Conservation (phyloP, 2,113 vertebrate species). For the Sphaerodactylus townsendi region DNA sequence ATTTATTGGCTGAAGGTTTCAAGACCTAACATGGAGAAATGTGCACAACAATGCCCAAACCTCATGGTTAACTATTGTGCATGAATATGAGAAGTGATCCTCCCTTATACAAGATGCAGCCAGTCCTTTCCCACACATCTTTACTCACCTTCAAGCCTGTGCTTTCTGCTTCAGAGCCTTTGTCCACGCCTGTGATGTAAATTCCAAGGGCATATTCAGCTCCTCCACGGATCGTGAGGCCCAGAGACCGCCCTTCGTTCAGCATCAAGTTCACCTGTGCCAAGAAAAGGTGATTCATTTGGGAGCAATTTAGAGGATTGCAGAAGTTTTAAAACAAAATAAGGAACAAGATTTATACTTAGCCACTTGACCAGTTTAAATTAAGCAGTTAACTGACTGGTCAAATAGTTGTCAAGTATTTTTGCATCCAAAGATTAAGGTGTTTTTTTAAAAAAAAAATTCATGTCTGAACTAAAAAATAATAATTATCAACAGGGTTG, state of each 20-base stretch:
- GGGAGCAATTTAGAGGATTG: fast-evolving
- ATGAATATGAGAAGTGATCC: too few relatives aligned
- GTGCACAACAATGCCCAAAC: fast-evolving
- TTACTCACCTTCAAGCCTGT: constrained; percentile 90
- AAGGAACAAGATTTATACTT: too few relatives aligned
- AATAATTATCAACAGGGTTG: too few relatives aligned
- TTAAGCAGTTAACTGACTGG: too few relatives aligned
- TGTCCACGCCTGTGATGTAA: constrained; percentile 95
- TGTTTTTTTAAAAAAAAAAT: too few relatives aligned
- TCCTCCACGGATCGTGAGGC: constrained; percentile 94
- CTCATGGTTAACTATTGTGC: fast-evolving
- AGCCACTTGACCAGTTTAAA: too few relatives aligned
- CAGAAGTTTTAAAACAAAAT: background rate
- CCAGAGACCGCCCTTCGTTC: constrained; percentile 91
- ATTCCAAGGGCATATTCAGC: constrained; percentile 94
- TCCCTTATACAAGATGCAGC: too few relatives aligned
- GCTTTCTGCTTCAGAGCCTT: constrained; percentile 89
- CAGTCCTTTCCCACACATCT: fast-evolving
- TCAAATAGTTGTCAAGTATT: too few relatives aligned
- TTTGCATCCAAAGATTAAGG: too few relatives aligned
- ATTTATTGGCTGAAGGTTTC: too few relatives aligned
- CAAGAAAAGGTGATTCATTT: background rate
- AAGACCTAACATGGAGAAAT: too few relatives aligned
- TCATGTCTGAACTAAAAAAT: too few relatives aligned
- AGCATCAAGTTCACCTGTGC: constrained; percentile 92